Evolutionary conservation across 1,140 invertebrate species (phyloP).

Genomic region (Mya arenaria): DNA sequence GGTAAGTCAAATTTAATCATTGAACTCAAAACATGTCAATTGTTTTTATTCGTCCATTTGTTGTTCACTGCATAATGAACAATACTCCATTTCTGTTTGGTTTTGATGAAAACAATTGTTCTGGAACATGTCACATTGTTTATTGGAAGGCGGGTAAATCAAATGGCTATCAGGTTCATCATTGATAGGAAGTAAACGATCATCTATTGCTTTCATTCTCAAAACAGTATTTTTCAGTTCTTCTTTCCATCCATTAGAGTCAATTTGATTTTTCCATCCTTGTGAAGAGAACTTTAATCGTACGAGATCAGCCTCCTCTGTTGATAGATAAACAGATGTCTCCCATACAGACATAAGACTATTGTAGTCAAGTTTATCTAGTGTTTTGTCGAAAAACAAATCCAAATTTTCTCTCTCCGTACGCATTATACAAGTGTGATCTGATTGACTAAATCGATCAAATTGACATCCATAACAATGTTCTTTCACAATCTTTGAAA

Average conservation of each 20-base stretch:
- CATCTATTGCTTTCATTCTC: slow-evolving; percentile 7
- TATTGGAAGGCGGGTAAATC: no score
- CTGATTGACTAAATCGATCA: slow-evolving; percentile 13
- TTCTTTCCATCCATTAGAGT: not conserved
- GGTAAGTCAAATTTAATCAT: no score
- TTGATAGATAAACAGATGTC: not conserved
- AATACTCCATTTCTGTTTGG: no score
- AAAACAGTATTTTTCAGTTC: not conserved
- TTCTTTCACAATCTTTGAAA: not conserved
- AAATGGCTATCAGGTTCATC: no score
- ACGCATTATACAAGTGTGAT: slow-evolving; percentile 14
- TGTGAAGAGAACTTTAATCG: not conserved
- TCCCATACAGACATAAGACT: slow-evolving; percentile 9
- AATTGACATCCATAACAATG: slow-evolving; percentile 22
- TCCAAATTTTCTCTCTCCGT: slow-evolving; percentile 1
- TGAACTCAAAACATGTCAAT: no score
- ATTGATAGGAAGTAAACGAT: no score
- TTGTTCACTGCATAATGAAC: no score
- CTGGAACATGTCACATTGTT: no score
- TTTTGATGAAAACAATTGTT: no score
- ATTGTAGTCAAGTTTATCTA: slow-evolving; percentile 5
- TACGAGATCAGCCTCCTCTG: not conserved
- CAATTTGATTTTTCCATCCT: slow-evolving; percentile 8
- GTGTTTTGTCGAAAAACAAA: not conserved
- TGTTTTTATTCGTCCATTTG: no score